Percentiles rank a stretch among this genome's conserved stretches.
Evolutionary conservation across 2,888 invertebrate species (phyloP).

Genomic region (Cotesia congregata): DNA sequence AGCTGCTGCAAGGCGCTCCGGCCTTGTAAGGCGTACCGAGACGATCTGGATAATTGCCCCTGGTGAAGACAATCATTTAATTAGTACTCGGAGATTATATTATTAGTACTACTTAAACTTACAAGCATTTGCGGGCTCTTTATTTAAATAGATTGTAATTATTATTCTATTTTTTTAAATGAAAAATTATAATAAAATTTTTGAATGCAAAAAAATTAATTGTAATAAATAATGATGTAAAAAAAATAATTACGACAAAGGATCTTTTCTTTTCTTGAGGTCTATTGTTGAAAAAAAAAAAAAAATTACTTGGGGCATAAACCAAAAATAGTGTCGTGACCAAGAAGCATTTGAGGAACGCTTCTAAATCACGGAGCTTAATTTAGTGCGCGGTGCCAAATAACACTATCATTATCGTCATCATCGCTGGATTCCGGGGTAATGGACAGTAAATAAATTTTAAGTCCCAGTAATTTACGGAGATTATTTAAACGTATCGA

Average conservation of each 20-base stretch:
- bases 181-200: too few species aligned
- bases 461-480: neutral
- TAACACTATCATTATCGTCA: neutral
- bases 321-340: neutral
- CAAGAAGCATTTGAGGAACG: neutral
- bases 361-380: neutral
- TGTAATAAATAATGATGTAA: too few species aligned
- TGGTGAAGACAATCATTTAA: conserved; percentile 60
- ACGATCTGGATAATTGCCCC: conserved; percentile 78
- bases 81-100: neutral
- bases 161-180: too few species aligned
- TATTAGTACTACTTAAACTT: too few species aligned
- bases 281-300: neutral
- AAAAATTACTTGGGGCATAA: neutral
- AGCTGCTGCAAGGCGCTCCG: conserved; percentile 78
- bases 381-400: neutral
- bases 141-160: too few species aligned
- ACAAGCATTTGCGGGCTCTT: too few species aligned
- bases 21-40: conserved; percentile 79
- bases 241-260: too few species aligned
- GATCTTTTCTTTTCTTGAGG: too few species aligned
- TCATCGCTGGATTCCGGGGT: neutral
- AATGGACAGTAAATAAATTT: neutral
- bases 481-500: neutral
- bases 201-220: too few species aligned